Evolutionary conservation across 2,113 vertebrate species (phyloP).

Genomic region (Eurystomus gularis): DNA sequence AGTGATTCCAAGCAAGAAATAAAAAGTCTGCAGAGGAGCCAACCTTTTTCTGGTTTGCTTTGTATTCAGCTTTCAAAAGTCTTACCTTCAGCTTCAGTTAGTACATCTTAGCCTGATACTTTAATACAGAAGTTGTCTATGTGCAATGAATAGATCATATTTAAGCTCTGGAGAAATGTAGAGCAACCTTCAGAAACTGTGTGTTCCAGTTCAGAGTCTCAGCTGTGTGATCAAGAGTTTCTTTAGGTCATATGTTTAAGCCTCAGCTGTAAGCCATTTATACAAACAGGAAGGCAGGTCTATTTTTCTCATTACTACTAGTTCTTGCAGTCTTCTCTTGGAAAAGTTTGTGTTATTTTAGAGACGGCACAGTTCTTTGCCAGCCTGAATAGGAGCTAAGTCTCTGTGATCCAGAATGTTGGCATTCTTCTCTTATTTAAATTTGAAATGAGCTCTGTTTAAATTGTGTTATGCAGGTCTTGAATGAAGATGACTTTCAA

Average conservation of each 20-base stretch:
- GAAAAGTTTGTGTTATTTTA: background rate
- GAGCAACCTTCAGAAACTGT: background rate
- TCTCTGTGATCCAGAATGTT: background rate
- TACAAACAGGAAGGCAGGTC: background rate
- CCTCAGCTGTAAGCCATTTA: background rate
- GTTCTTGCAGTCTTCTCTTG: background rate
- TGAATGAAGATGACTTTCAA: conserved; percentile 81
- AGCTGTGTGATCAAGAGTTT: background rate
- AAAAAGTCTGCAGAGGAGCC: background rate
- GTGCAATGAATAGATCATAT: background rate
- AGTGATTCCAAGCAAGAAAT: background rate
- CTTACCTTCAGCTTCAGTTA: background rate
- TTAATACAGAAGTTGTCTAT: background rate
- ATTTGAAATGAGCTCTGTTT: background rate
- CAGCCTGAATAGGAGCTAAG: background rate
- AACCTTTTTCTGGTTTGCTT: background rate
- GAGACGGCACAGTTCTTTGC: background rate
- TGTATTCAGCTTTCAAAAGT: background rate
- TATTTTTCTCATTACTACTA: background rate
- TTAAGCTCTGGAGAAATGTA: background rate
- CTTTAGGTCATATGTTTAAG: background rate
- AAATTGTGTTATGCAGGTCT: conserved; percentile 72
- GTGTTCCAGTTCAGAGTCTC: background rate
- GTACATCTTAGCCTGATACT: background rate
- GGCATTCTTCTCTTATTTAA: background rate